These are phyloP conservation scores for Drosophila eugracilis DNA, from an alignment of 1,140 invertebrate genomes.

Conservation along the genomic window DNA sequence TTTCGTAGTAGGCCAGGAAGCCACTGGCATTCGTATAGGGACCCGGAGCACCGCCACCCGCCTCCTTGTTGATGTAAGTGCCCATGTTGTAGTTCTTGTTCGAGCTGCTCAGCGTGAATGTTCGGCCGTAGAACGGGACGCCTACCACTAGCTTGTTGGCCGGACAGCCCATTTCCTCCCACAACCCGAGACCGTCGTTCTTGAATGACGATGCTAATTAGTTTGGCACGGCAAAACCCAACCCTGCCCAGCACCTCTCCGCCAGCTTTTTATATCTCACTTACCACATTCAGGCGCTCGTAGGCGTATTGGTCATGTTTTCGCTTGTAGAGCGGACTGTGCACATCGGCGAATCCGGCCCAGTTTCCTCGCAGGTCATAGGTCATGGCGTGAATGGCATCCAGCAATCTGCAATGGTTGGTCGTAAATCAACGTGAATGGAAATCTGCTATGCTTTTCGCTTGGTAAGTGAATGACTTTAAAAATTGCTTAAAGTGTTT, in stretches of 20 bases:
- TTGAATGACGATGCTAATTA: conserved; percentile 83
- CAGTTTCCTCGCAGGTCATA: conserved; percentile 97
- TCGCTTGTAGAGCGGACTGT: conserved; percentile 93
- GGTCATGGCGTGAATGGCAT: conserved; percentile 95
- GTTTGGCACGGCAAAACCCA: not conserved
- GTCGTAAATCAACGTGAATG: not conserved
- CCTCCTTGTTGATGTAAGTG: conserved; percentile 94
- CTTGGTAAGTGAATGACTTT: no score
- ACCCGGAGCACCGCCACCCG: conserved; percentile 93
- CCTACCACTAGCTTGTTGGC: conserved; percentile 95
- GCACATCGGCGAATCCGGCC: conserved; percentile 95
- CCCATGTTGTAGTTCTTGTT: conserved; percentile 93
- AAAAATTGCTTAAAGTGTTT: no score
- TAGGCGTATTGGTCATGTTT: conserved; percentile 95
- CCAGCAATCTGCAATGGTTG: conserved; percentile 85
- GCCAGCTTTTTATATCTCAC: conserved; percentile 68
- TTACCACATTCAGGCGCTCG: conserved; percentile 94
- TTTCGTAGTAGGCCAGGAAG: conserved; percentile 96
- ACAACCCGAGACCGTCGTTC: conserved; percentile 93
- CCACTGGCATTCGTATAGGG: conserved; percentile 94
- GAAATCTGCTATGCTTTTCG: no score
- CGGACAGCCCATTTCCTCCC: conserved; percentile 94
- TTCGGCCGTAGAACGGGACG: conserved; percentile 93
- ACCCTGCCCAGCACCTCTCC: not conserved
- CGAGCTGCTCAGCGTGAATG: conserved; percentile 91